Conservation (phyloP, 1,140 invertebrate genomes). For the Drosophila sp. region DNA sequence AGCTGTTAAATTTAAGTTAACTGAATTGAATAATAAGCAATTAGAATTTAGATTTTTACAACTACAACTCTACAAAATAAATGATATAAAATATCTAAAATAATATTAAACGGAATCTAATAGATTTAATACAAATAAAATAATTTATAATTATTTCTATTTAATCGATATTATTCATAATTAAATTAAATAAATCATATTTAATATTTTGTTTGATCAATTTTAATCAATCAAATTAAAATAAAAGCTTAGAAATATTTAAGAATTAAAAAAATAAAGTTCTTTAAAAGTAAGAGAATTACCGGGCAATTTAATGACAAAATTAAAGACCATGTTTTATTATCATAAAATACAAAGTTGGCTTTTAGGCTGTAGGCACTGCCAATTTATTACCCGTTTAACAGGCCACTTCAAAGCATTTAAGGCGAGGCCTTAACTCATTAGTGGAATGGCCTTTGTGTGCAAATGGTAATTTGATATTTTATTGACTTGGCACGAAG, state of each 20-base stretch:
- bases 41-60: too few relatives aligned
- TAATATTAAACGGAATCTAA: neutral
- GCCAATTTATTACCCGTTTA: constrained; percentile 46
- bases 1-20: too few relatives aligned
- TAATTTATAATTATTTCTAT: neutral
- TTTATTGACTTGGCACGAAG: constrained; percentile 29
- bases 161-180: too few relatives aligned
- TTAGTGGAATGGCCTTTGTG: constrained; percentile 50
- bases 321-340: constrained; percentile 41
- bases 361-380: constrained; percentile 13
- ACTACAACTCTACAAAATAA: too few relatives aligned
- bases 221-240: neutral
- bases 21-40: too few relatives aligned
- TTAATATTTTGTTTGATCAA: too few relatives aligned
- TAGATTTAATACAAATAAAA: neutral
- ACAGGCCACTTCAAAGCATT: constrained; percentile 51
- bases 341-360: constrained; percentile 26
- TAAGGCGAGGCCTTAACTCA: constrained; percentile 30
- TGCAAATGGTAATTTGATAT: constrained; percentile 60
- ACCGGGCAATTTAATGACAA: constrained; percentile 1
- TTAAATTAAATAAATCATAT: too few relatives aligned
- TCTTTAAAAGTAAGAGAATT: neutral
- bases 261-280: too few relatives aligned
- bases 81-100: too few relatives aligned
- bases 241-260: too few relatives aligned